Evolutionary conservation across 2,888 invertebrate species (phyloP).

Genomic region (Oscheius myriophilus): DNA sequence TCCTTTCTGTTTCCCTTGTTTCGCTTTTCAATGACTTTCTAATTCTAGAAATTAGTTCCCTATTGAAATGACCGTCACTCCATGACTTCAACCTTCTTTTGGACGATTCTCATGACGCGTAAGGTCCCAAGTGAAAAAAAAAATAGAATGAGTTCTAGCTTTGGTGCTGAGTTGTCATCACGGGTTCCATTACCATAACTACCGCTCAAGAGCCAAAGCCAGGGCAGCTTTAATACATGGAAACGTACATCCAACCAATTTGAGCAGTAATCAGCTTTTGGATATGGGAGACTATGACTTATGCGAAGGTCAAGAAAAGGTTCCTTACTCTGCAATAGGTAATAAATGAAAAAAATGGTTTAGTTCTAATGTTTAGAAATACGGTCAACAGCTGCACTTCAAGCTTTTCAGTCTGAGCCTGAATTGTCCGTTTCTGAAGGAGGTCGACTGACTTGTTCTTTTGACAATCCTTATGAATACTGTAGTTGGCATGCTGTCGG

Average conservation of each 20-base stretch:
- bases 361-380: constrained; percentile 7
- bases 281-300: neutral
- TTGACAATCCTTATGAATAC: constrained; percentile 58
- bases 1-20: neutral
- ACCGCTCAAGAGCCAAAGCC: constrained; percentile 7
- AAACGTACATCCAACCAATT: neutral
- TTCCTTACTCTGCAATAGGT: constrained; percentile 22
- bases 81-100: constrained; percentile 1
- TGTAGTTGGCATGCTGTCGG: constrained; percentile 62
- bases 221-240: constrained; percentile 5
- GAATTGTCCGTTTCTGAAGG: constrained; percentile 45
- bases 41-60: too few species aligned
- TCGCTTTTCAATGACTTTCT: neutral
- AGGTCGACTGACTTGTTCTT: constrained; percentile 60
- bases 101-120: constrained; percentile 18
- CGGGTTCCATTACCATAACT: constrained; percentile 12
- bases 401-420: constrained; percentile 31
- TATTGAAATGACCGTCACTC: constrained; percentile 3
- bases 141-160: constrained; percentile 4
- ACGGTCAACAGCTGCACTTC: constrained; percentile 12
- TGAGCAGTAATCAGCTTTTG: neutral
- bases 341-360: neutral
- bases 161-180: constrained; percentile 12
- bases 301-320: constrained; percentile 3
- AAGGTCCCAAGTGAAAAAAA: neutral